Base-by-base conservation (phyloP, 92 coral and sea anemone genomes). In the Palythoa grandiflora region DNA sequence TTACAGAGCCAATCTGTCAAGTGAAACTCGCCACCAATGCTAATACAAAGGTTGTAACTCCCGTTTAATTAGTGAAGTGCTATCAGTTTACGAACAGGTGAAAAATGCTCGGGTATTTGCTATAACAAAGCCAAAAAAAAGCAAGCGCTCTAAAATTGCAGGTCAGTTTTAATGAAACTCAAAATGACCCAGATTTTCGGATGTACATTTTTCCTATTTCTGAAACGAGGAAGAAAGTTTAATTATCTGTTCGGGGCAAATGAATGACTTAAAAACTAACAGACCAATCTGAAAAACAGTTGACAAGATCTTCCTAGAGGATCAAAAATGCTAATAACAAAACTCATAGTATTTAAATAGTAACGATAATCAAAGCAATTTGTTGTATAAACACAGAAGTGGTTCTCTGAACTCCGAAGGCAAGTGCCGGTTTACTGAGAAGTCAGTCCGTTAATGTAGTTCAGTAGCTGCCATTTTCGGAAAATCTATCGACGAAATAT, bases 381-480 rank as follows among this genome's bases (percentile, higher is more conserved):
- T 73, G 78, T 73, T 39, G 47, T 73, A 28, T 73, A 73, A 73
- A 73, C 13, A 40, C 28, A 73, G 78, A 73, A 73, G 15, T 73
- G 9, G 52, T 40, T 44, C 28, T 38, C 78, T 73, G 78, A 28
- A 38, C 78, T 0, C 50, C 50, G 7, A 44, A 44, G 50, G 50
- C 50, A 44, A 44, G 28, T 2, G 7, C 5, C 6, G 5, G 50
- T 44, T 44, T 44, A 40, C 47, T 40, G 47, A 40, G 47, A 40
- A 40, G 47, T 2, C 47, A 40, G 6, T 5, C 47, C 47, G 47
- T 40, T 40, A 44, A 5, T 44, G 6, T 44, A 44, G 28, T 28
- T 28, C 28, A 28, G 28, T 28, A 28, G 50, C 50, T 44, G 50
- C 50, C 50, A 44, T 44, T 44, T 44, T 44, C 50, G 50, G 28